Base-by-base conservation (phyloP, 1,140 invertebrate genomes). In the Brevipalpus yothersi region DNA sequence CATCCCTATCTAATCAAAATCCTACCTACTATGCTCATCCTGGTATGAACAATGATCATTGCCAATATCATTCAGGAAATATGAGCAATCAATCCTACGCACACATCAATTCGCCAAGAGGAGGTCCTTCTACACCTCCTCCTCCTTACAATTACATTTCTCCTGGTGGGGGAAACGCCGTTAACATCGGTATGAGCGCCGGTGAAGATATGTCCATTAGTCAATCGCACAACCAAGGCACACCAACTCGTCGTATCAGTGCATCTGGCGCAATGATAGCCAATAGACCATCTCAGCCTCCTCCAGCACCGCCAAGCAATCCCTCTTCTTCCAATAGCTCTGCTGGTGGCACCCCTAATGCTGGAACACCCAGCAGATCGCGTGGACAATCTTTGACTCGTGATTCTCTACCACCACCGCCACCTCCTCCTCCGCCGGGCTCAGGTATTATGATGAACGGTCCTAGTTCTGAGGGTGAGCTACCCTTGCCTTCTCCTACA, bases 281-380 rank as follows among this genome's bases (percentile, higher is more conserved):
- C 23, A 65, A 64, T 58, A 75, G 84, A 61, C 86, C 86, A n/a
- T 79, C 82, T 57, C 80, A 84, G 67, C 85, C 86, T 58, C 86
- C 85, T 58, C 86, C 86, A 57, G 84, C 85, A 59, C 86, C 86
- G 13, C 86, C 85, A 53, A 64, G 66, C 47, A 64, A 61, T 60
- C 65, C 64, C 51, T 63, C 61, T 61, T 66, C 62, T 51, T 60
- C 62, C 4, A 63, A 56, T 53, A 58, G 47, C 45, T 63, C 59
- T n/a, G 19, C 41, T 23, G 41, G 59, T 15, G 53, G 40, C 17
- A 60, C 55, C 9, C 58, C 60, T 13, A 58, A 51, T 23, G 56
- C 41, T 41, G 62, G 62, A 12, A 63, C 60, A n/a, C 60, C 64
- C 3, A 59, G 59, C 12, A 53, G 61, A 21, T 59, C 60, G 31